A percentile compares a stretch with the other conserved stretches of the same genome.
Evolutionary conservation across 2,888 invertebrate species (phyloP).

Genomic region (Steinernema hermaphroditum): DNA sequence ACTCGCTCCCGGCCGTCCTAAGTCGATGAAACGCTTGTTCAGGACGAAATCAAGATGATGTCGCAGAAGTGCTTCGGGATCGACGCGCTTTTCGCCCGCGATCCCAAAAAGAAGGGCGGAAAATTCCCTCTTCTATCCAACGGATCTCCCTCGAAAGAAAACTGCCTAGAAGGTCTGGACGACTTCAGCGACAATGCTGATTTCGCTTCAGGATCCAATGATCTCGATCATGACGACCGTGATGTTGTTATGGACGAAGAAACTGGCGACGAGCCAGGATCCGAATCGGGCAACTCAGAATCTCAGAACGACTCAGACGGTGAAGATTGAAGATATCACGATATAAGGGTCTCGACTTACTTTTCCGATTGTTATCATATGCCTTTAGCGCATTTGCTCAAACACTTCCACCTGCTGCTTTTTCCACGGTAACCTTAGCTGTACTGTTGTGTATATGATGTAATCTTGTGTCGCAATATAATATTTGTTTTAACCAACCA

Average conservation of each 20-base stretch:
- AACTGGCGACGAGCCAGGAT: slow-evolving; percentile 18
- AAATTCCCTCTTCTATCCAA: background rate
- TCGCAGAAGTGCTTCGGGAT: slow-evolving; percentile 64
- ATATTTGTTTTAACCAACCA: too few relatives aligned
- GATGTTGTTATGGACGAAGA: slow-evolving; percentile 14
- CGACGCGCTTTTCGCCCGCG: slow-evolving; percentile 54
- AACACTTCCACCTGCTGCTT: background rate
- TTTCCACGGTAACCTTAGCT: too few relatives aligned
- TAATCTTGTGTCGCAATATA: too few relatives aligned
- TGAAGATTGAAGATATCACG: slow-evolving; percentile 24
- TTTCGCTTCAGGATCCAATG: background rate
- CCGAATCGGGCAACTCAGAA: slow-evolving; percentile 19
- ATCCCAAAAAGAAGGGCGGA: slow-evolving; percentile 18
- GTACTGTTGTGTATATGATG: too few relatives aligned
- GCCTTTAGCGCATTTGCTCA: slow-evolving; percentile 1
- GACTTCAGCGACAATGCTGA: background rate
- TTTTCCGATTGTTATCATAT: background rate
- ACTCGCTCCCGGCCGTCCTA: too few relatives aligned
- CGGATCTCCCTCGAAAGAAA: slow-evolving; percentile 5
- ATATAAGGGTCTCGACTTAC: background rate
- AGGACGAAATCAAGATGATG: slow-evolving; percentile 63
- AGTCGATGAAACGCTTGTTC: too few relatives aligned
- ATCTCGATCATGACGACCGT: slow-evolving; percentile 17
- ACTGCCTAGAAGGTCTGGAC: slow-evolving; percentile 1
- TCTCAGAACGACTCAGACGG: slow-evolving; percentile 27